These are phyloP conservation scores for Crypturellus undulatus DNA, from an alignment of 2,113 vertebrate species.

Conservation along the genomic window DNA sequence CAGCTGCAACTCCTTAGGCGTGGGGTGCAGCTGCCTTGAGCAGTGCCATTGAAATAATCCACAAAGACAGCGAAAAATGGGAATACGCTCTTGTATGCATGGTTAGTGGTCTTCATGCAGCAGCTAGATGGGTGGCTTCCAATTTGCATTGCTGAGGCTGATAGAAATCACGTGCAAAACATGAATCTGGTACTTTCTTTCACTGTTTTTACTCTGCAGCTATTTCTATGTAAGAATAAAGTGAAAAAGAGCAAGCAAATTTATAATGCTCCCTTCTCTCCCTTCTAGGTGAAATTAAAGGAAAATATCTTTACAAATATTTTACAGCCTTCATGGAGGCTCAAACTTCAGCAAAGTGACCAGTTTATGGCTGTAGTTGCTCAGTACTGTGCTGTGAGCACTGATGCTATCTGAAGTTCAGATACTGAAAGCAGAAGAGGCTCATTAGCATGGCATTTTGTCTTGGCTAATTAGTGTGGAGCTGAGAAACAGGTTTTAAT, in stretches of 20 bases:
- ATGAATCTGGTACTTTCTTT: neutral
- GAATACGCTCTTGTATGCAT: conserved; percentile 27
- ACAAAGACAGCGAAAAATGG: conserved; percentile 58
- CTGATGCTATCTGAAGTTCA: neutral
- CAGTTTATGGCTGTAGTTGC: neutral
- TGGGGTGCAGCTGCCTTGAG: conserved; percentile 68
- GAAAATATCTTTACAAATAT: neutral
- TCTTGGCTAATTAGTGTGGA: neutral
- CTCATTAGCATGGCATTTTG: neutral
- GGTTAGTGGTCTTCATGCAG: conserved; percentile 59
- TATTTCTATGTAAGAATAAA: conserved; percentile 8
- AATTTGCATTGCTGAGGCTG: conserved; percentile 17
- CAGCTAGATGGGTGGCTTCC: conserved; percentile 52
- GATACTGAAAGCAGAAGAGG: neutral
- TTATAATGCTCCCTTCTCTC: neutral
- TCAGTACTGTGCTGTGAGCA: neutral
- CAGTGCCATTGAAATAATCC: conserved; percentile 54
- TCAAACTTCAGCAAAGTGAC: neutral
- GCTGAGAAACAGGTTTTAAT: neutral
- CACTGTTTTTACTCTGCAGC: neutral
- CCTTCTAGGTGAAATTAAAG: neutral
- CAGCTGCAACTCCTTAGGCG: conserved; percentile 78
- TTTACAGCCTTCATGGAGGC: neutral
- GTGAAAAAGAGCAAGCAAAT: neutral
- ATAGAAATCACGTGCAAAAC: conserved; percentile 28